phyloP scores from a whole-genome alignment of 2,797 vertebrate species.

The Steatocranus sp. region DNA sequence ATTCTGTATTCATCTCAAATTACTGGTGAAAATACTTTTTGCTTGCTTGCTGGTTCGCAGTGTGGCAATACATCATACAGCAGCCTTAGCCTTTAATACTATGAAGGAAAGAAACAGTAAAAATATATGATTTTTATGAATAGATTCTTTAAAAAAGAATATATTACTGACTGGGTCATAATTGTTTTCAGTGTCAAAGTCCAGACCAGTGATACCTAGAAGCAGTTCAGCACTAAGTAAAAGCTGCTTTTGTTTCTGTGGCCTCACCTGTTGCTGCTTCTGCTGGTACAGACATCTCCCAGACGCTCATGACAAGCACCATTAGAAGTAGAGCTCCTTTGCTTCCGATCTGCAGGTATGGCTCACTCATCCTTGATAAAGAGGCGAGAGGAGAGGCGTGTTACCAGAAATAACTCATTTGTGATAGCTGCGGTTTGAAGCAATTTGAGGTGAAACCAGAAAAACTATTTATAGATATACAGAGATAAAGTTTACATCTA shows the following conservation, averaged over 20 bases:
- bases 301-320: conserved; percentile 86
- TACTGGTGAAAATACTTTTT: not conserved
- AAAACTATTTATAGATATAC: not conserved
- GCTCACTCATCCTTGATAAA: conserved; percentile 90
- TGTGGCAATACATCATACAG: not conserved
- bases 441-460: not conserved
- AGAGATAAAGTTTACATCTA: not conserved
- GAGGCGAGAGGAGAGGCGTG: not conserved
- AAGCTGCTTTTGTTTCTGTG: not conserved
- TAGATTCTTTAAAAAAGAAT: not conserved
- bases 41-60: fast-evolving
- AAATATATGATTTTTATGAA: not conserved
- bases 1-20: not conserved
- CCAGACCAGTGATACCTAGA: not conserved
- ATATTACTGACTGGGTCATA: fast-evolving
- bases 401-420: not conserved
- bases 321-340: conserved; percentile 89
- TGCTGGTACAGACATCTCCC: conserved; percentile 82
- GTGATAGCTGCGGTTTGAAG: not conserved
- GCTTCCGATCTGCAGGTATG: conserved; percentile 83
- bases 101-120: not conserved
- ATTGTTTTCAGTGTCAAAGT: not conserved
- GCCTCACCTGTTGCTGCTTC: conserved; percentile 88
- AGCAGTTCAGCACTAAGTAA: not conserved
- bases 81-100: not conserved